phyloP scores from a whole-genome alignment of 2,113 vertebrate genomes.

The Parus major region DNA sequence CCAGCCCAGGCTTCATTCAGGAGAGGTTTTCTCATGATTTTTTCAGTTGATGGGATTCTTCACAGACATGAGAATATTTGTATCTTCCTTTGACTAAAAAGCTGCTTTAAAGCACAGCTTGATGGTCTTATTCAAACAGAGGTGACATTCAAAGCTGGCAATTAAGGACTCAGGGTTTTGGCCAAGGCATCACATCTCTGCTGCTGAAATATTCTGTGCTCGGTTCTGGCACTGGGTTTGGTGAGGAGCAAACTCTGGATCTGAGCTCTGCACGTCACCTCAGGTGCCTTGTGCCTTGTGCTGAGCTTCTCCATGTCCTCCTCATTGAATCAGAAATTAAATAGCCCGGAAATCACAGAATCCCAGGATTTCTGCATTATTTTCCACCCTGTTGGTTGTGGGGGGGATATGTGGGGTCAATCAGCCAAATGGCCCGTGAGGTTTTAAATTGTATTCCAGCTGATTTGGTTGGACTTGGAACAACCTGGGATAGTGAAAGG shows the following conservation, averaged over 20 bases:
- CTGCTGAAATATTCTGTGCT: not conserved
- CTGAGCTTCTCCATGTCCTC: fast-evolving
- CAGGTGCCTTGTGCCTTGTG: fast-evolving
- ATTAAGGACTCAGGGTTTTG: not conserved
- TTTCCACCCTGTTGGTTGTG: not conserved
- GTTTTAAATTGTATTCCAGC: not conserved
- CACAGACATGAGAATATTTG: not conserved
- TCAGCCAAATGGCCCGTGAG: fast-evolving
- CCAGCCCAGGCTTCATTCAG: not conserved
- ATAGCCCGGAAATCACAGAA: not conserved
- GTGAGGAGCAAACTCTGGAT: not conserved
- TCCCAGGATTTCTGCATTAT: fast-evolving
- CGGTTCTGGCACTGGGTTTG: not conserved
- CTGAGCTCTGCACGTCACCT: not conserved
- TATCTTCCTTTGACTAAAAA: not conserved
- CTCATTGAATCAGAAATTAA: not conserved
- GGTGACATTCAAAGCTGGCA: fast-evolving
- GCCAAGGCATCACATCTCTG: not conserved
- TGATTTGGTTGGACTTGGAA: not conserved
- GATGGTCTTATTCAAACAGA: not conserved
- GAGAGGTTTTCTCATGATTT: not conserved
- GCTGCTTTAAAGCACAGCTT: not conserved
- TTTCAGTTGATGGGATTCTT: not conserved
- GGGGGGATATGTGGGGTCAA: fast-evolving
- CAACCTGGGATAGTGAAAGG: not conserved